Conservation (phyloP, 2,113 vertebrate genomes). For the Chaetodon trifascialis region DNA sequence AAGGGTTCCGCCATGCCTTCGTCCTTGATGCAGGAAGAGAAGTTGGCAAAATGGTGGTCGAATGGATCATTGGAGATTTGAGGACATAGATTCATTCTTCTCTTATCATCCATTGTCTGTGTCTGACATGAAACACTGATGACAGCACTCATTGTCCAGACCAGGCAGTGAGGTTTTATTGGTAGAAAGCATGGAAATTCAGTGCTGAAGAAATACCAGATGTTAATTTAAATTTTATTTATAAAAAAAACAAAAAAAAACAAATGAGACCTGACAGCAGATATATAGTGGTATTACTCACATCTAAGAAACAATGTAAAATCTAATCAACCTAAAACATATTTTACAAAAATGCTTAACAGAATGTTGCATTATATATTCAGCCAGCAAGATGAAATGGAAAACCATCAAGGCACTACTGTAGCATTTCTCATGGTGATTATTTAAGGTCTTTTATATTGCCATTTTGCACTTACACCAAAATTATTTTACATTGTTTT, state of each 20-base stretch:
- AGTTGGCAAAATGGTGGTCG: conserved; percentile 87
- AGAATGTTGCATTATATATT: neutral
- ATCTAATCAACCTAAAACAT: neutral
- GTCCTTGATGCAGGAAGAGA: conserved; percentile 86
- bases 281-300: neutral
- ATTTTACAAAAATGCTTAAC: neutral
- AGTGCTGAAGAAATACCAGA: neutral
- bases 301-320: neutral
- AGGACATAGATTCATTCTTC: conserved; percentile 65
- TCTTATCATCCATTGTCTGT: neutral
- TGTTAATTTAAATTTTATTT: neutral
- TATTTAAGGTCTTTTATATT: neutral
- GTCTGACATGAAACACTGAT: neutral
- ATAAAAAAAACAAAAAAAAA: neutral
- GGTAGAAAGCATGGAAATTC: neutral
- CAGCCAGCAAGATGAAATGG: neutral
- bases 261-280: neutral
- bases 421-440: neutral
- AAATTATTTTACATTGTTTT: too few species aligned
- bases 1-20: conserved; percentile 90
- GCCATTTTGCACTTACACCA: neutral
- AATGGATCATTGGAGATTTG: conserved; percentile 87
- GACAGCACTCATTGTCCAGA: neutral
- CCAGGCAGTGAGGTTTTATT: neutral
- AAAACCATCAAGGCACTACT: neutral